phyloP scores from a whole-genome alignment of 2,888 invertebrate genomes.

The Papilio protenor region DNA sequence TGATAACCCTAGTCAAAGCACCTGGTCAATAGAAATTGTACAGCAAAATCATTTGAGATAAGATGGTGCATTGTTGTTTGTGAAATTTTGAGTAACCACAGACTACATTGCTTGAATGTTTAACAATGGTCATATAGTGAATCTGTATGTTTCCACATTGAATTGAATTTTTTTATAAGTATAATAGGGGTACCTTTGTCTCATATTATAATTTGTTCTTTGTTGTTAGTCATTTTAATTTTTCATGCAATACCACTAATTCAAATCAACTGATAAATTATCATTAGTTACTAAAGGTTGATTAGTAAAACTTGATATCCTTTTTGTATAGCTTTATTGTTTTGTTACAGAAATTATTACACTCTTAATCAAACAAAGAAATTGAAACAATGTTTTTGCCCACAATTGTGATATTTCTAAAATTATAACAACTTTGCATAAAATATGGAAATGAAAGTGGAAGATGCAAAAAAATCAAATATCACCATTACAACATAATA shows the following conservation, averaged over 20 bases:
- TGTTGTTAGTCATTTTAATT: neutral
- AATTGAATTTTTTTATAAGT: neutral
- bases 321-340: constrained; percentile 60
- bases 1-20: neutral
- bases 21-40: neutral
- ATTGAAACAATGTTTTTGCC: constrained; percentile 66
- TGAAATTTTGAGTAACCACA: neutral
- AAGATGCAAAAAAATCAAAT: constrained; percentile 70
- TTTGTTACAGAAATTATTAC: constrained; percentile 72
- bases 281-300: constrained; percentile 4
- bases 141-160: neutral
- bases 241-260: neutral
- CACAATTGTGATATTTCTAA: constrained; percentile 58
- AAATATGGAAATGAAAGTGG: constrained; percentile 56
- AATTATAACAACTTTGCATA: constrained; percentile 61
- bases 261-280: neutral
- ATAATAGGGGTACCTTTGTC: no score
- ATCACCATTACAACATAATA: constrained; percentile 76
- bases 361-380: constrained; percentile 75
- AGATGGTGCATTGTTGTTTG: neutral
- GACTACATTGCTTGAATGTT: neutral
- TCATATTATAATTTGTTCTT: neutral
- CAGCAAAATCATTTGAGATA: neutral
- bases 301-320: constrained; percentile 27
- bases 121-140: neutral